These are phyloP conservation scores for Araneus ventricosus DNA, from an alignment of 1,140 invertebrate genomes.

Conservation along the genomic window DNA sequence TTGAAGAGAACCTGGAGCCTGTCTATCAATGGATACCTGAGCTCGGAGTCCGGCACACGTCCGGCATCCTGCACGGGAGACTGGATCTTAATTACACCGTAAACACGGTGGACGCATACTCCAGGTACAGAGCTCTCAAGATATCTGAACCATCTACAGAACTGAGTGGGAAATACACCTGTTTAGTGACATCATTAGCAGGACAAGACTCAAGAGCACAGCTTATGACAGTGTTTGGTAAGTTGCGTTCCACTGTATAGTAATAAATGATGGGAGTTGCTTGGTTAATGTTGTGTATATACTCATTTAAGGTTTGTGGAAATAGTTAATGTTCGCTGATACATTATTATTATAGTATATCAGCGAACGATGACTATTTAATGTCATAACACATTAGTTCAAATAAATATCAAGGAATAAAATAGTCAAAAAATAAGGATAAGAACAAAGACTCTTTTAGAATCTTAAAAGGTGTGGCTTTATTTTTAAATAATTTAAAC, in stretches of 20 bases:
- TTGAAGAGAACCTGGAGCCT: conserved; percentile 84
- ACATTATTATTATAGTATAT: too few species aligned
- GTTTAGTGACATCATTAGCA: conserved; percentile 87
- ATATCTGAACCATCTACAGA: conserved; percentile 87
- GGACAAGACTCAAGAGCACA: conserved; percentile 86
- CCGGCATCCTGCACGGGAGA: conserved; percentile 84
- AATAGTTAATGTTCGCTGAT: too few species aligned
- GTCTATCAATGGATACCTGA: conserved; percentile 90
- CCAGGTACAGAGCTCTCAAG: conserved; percentile 88
- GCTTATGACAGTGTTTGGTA: conserved; percentile 86
- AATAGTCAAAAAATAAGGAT: too few species aligned
- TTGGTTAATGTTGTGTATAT: too few species aligned
- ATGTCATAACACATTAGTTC: too few species aligned
- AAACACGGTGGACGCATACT: conserved; percentile 83
- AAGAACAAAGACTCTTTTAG: too few species aligned
- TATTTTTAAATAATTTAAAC: too few species aligned
- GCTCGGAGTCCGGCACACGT: conserved; percentile 83
- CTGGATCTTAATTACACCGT: conserved; percentile 86
- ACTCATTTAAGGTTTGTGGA: too few species aligned
- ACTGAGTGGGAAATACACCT: conserved; percentile 88
- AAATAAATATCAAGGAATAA: too few species aligned
- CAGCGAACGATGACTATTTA: too few species aligned
- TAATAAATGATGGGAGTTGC: too few species aligned
- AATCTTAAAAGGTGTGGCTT: too few species aligned
- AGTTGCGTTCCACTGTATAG: conserved; percentile 42